Percentiles rank a stretch among this genome's conserved stretches.
These are phyloP conservation scores for Sturnira hondurensis DNA, from an alignment of 2,113 vertebrate genomes.

Conservation along the genomic window DNA sequence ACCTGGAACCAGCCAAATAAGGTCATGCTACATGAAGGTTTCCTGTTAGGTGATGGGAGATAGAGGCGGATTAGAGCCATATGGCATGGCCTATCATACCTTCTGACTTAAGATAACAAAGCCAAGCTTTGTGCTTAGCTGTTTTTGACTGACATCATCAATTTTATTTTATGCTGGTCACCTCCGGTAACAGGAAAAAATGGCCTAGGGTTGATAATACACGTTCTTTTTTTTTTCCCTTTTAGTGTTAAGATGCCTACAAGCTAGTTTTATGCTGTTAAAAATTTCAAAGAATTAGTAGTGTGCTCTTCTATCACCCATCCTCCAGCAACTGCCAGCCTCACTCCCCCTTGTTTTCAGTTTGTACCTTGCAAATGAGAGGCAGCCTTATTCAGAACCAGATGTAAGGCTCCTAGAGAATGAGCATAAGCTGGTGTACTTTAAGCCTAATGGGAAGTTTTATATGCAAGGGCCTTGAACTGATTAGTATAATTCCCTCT, in stretches of 20 bases:
- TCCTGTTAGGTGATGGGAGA: slow-evolving; percentile 91
- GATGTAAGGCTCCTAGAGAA: slow-evolving; percentile 90
- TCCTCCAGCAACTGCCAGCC: slow-evolving; percentile 85
- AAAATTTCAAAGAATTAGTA: slow-evolving; percentile 85
- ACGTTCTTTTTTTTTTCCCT: slow-evolving; percentile 57
- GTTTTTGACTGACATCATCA: slow-evolving; percentile 90
- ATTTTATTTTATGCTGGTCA: slow-evolving; percentile 90
- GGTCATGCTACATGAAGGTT: slow-evolving; percentile 87
- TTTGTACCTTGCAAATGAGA: slow-evolving; percentile 92
- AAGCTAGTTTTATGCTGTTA: slow-evolving; percentile 83
- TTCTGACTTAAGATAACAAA: slow-evolving; percentile 93
- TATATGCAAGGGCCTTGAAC: slow-evolving; percentile 96
- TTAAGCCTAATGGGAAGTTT: slow-evolving; percentile 96
- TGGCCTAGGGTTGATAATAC: slow-evolving; percentile 88
- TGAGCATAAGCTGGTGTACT: slow-evolving; percentile 90
- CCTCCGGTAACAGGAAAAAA: slow-evolving; percentile 89
- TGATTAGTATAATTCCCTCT: slow-evolving; percentile 99
- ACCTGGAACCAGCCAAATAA: slow-evolving; percentile 90
- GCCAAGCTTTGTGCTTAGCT: slow-evolving; percentile 88
- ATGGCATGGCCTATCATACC: slow-evolving; percentile 90
- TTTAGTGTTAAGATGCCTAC: slow-evolving; percentile 85
- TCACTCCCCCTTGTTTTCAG: slow-evolving; percentile 83
- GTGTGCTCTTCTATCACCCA: slow-evolving; percentile 83
- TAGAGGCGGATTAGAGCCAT: slow-evolving; percentile 91
- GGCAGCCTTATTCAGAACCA: slow-evolving; percentile 89